Evolutionary conservation across 2,888 invertebrate genomes (phyloP).

Genomic region (Aporophyla nigra): DNA sequence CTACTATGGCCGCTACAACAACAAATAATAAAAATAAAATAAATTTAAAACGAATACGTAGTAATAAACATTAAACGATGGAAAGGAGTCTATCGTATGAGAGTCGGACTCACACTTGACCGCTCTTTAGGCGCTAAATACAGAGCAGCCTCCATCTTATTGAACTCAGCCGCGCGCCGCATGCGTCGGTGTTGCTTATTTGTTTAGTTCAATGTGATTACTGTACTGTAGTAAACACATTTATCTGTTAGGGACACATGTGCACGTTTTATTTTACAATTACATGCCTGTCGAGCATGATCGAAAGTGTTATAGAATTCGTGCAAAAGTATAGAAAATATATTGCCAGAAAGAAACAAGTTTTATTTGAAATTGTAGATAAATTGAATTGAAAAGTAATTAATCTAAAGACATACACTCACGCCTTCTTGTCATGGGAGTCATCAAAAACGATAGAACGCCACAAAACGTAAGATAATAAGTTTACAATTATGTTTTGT

Average conservation of each 20-base stretch:
- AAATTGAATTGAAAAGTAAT: neutral
- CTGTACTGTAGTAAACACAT: neutral
- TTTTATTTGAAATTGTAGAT: neutral
- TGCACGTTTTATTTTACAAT: constrained; percentile 23
- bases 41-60: neutral
- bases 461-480: neutral
- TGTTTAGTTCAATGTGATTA: constrained; percentile 9
- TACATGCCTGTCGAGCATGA: neutral
- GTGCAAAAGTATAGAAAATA: neutral
- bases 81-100: too few species aligned
- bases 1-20: neutral
- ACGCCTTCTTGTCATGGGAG: neutral
- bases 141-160: neutral
- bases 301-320: constrained; percentile 2
- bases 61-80: too few species aligned
- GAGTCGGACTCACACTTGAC: neutral
- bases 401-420: neutral
- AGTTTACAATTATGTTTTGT: too few species aligned
- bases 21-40: neutral
- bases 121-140: too few species aligned
- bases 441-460: neutral
- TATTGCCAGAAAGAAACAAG: neutral
- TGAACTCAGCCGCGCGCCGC: neutral
- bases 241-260: constrained; percentile 17
- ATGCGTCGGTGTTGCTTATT: neutral